A percentile compares a stretch with the other conserved stretches of the same genome.
These are phyloP conservation scores for Zaprionus ghesquierei DNA, from an alignment of 1,140 invertebrate species.

Conservation along the genomic window DNA sequence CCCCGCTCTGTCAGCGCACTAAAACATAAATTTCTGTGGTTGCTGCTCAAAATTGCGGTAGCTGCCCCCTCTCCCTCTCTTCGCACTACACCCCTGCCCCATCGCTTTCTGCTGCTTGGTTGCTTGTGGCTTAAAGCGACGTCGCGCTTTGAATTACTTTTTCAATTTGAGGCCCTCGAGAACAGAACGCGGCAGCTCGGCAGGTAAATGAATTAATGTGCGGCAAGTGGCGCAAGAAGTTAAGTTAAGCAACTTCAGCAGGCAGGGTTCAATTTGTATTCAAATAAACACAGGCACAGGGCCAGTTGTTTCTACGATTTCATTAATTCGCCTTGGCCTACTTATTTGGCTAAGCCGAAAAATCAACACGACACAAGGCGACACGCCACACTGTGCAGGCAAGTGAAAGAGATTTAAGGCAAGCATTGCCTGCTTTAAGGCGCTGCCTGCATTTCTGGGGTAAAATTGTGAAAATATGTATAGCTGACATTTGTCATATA, in stretches of 20 bases:
- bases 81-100: background rate
- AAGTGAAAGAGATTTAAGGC: background rate
- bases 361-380: background rate
- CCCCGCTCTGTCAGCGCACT: conserved; percentile 18
- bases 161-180: conserved; percentile 69
- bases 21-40: conserved; percentile 76
- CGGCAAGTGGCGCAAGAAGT: conserved; percentile 28
- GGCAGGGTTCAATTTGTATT: conserved; percentile 40
- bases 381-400: too few species aligned
- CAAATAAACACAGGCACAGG: background rate
- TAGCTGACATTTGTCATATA: background rate
- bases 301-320: background rate
- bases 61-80: background rate
- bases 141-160: conserved; percentile 67
- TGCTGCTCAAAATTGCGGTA: conserved; percentile 69
- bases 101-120: too few species aligned
- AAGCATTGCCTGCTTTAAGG: background rate
- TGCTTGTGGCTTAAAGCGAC: conserved; percentile 42
- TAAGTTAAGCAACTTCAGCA: conserved; percentile 14
- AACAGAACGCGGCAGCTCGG: conserved; percentile 22
- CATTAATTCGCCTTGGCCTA: conserved; percentile 4
- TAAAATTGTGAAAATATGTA: background rate
- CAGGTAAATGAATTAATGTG: conserved; percentile 77
- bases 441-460: background rate
- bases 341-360: background rate